Percentiles rank a stretch among this genome's conserved stretches.
Conservation (phyloP, 2,888 invertebrate genomes). For the Lobophora halterata region DNA sequence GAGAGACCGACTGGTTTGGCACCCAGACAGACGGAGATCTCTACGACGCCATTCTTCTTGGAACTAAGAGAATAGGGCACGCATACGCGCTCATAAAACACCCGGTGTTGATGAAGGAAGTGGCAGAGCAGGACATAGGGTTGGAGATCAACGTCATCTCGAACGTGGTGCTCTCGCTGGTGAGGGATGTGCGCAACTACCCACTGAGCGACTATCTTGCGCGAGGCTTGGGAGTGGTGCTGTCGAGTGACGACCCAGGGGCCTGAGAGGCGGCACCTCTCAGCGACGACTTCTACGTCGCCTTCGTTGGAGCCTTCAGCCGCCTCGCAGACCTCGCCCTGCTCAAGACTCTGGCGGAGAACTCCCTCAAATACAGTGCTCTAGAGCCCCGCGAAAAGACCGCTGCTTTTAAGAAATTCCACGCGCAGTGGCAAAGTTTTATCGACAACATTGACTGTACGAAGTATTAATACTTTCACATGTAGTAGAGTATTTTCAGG, state of each 20-base stretch:
- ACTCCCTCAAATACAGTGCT: conserved; percentile 86
- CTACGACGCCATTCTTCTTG: conserved; percentile 87
- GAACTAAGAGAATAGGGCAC: conserved; percentile 88
- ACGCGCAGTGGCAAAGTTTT: conserved; percentile 80
- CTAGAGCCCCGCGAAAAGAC: conserved; percentile 70
- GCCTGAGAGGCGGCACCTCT: conserved; percentile 87
- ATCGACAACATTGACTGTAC: conserved; percentile 64
- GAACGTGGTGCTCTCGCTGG: conserved; percentile 87
- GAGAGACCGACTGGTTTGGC: conserved; percentile 90
- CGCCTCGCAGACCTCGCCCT: conserved; percentile 84
- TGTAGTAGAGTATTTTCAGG: no score
- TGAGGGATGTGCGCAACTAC: no score
- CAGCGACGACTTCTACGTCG: conserved; percentile 89
- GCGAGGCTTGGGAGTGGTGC: conserved; percentile 86
- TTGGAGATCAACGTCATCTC: conserved; percentile 90
- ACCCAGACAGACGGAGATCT: conserved; percentile 86
- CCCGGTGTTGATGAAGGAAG: conserved; percentile 82
- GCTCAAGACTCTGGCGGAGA: conserved; percentile 86
- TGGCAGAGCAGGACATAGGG: conserved; percentile 82
- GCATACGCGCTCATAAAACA: conserved; percentile 88
- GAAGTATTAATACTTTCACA: conserved; percentile 46
- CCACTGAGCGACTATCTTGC: no score
- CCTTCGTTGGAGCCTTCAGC: conserved; percentile 88
- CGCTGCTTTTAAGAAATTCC: conserved; percentile 75
- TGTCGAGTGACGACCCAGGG: conserved; percentile 90